Base-by-base conservation (phyloP, 1,140 invertebrate species). In the Atta colombica region DNA sequence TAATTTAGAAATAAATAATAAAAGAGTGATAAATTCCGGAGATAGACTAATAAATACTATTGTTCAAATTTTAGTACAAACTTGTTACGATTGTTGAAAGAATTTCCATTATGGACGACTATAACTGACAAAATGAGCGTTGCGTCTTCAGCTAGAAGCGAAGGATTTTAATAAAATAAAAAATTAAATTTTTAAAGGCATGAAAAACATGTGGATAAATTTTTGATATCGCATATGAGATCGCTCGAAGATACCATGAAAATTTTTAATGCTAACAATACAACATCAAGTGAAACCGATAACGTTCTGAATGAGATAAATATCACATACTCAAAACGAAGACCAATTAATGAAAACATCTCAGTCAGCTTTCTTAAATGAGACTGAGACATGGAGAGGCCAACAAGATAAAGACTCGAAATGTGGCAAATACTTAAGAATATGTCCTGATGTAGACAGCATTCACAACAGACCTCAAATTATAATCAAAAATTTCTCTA, bases 391-490 rank as follows among this genome's bases (percentile, higher is more conserved):
- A 51, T 88, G 72, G 84, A 72, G 16, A 51, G 77, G 84, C 18
- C 25, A 71, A 71, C 51, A 81, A 66, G 31, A 69, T 7, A 74
- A 66, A 28, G 2, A 16, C 6, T 6, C 6, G 1, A 80, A 81
- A 63, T 66, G 86, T 18, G 71, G 86, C 0, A 78, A 87, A 71
- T 85, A 87, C 58, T 4, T 85, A 14, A 80, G 21, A 45, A 51
- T 28, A 28, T 85, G 81, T 21, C 86, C 88, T 4, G 81, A 87
- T 60, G 61, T 89, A 3, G 69, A 68, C 0, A 87, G 65, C n/a
- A 68, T 89, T 16, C 75, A 69, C 12, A 53, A 85, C 7, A 35
- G 49, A n/a, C 86, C 81, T 31, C 75, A 81, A 12, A 12, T 81
- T 14, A 28, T 7, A 21, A 21, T 4, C 39, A 61, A 85, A 16